Base-by-base conservation (phyloP, 2,888 invertebrate species). In the Busseola fusca region DNA sequence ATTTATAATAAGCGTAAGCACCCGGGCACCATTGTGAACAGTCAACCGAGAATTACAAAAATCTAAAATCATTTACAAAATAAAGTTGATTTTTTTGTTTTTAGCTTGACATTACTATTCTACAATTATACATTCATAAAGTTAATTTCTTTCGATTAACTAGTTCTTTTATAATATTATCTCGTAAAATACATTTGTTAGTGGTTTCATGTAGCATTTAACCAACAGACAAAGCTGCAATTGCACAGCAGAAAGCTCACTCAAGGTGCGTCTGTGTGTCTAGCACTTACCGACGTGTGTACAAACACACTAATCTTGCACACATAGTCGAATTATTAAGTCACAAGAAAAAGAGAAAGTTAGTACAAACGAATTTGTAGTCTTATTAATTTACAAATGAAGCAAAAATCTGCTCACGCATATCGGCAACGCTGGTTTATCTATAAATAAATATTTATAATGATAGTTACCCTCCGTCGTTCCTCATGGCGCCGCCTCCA, bases 401-500 rank as follows among this genome's bases (percentile, higher is more conserved):
- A 54, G 14, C 10, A 56, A 18, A 30, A 65, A 45, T 30, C 2
- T 67, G 34, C 25, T 27, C 16, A 21, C 25, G 6, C 10, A 30
- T 25, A 10, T 42, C 2, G 25, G 21, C 27, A 52, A n/a, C 40
- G 16, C 18, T 14, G 65, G 21, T 48, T 48, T 48, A 14, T 27
- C 1, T 18, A n/a, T 58, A 42, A 58, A 40, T n/a, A 14, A 37
- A 27, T 16, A 30, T 34, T 9, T 54, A n/a, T 42, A 52, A 50
- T 45, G 14, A 64, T 78, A 78, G 64, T 88, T 87, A 89, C 89
- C 90, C 90, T 95, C 86, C 96, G 92, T 88, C 96, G 87, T 96
- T 95, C 91, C 87, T 91, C 96, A 90, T 94, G 81, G 92, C 94
- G 72, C 91, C 94, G 78, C 88, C 95, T 27, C 93, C 88, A 87